These are phyloP conservation scores for Paracentrotus lividus DNA, from an alignment of 53 echinoderm and acorn worm genomes.

Conservation along the genomic window DNA sequence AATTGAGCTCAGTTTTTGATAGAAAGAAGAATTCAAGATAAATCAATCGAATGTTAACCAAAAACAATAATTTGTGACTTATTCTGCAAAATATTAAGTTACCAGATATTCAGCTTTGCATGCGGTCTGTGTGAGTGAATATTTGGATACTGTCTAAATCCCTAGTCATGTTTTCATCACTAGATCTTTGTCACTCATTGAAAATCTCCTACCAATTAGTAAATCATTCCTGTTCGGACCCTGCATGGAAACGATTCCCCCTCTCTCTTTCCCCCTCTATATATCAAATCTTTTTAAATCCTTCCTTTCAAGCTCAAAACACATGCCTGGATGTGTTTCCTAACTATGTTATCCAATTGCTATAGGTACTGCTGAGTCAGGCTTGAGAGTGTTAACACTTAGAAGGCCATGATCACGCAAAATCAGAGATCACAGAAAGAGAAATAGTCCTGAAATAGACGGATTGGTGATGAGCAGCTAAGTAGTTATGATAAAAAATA, in stretches of 20 bases:
- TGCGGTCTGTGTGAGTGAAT: neutral
- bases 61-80: neutral
- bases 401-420: neutral
- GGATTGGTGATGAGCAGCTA: neutral
- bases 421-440: neutral
- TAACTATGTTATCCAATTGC: constrained; percentile 56
- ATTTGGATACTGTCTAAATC: no score
- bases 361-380: constrained; percentile 43
- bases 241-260: constrained; percentile 22
- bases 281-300: constrained; percentile 30
- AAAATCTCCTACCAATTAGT: constrained; percentile 47
- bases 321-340: constrained; percentile 56
- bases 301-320: constrained; percentile 16
- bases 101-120: no score
- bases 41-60: neutral
- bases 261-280: constrained; percentile 26
- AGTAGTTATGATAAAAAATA: neutral
- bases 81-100: neutral
- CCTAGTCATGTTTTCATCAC: constrained; percentile 13
- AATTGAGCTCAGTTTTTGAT: neutral
- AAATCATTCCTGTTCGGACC: constrained; percentile 3
- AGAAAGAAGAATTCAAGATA: neutral
- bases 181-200: constrained; percentile 21
- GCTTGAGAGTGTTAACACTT: neutral
- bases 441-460: neutral